A percentile compares a stretch with the other conserved stretches of the same genome.
These are phyloP conservation scores for Caranx ignobilis DNA, from an alignment of 2,113 vertebrate species.

Conservation along the genomic window DNA sequence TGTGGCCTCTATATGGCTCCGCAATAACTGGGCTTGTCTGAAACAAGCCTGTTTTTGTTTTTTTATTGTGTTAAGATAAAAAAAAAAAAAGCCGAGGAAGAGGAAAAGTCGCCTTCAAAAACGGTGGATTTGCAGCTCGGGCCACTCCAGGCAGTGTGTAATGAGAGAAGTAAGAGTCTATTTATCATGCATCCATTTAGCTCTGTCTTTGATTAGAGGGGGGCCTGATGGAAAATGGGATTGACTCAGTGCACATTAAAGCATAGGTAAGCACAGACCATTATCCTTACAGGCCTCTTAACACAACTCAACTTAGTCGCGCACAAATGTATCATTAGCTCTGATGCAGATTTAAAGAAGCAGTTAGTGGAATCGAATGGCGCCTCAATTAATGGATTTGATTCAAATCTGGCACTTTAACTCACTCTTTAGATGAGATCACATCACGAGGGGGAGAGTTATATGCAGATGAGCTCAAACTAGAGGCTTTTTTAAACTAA, in stretches of 20 bases:
- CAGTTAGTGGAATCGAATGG: slow-evolving; percentile 49
- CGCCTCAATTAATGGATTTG: slow-evolving; percentile 25
- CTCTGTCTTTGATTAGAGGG: slow-evolving; percentile 59
- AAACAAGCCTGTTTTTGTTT: slow-evolving; percentile 40
- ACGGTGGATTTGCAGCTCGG: slow-evolving; percentile 19
- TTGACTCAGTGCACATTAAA: slow-evolving; percentile 70
- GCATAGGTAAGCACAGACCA: slow-evolving; percentile 62
- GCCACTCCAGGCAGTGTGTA: slow-evolving; percentile 37
- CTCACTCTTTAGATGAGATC: slow-evolving; percentile 24
- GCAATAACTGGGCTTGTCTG: slow-evolving; percentile 66
- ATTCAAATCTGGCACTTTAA: slow-evolving; percentile 43
- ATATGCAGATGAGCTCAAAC: background rate
- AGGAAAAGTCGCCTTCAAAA: slow-evolving; percentile 3
- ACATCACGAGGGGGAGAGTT: background rate
- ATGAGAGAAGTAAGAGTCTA: slow-evolving; percentile 40
- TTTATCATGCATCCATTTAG: slow-evolving; percentile 62
- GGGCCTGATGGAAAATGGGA: slow-evolving; percentile 64
- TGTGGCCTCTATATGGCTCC: slow-evolving; percentile 49
- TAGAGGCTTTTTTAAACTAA: slow-evolving; percentile 9
- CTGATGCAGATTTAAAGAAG: slow-evolving; percentile 50
- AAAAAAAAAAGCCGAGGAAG: slow-evolving; percentile 14
- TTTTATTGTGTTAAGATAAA: slow-evolving; percentile 24
- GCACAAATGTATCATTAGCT: slow-evolving; percentile 59
- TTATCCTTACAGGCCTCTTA: slow-evolving; percentile 61
- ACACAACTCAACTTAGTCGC: slow-evolving; percentile 52